Evolutionary conservation across 2,113 vertebrate genomes (phyloP).

Genomic region (Gila orcuttii): DNA sequence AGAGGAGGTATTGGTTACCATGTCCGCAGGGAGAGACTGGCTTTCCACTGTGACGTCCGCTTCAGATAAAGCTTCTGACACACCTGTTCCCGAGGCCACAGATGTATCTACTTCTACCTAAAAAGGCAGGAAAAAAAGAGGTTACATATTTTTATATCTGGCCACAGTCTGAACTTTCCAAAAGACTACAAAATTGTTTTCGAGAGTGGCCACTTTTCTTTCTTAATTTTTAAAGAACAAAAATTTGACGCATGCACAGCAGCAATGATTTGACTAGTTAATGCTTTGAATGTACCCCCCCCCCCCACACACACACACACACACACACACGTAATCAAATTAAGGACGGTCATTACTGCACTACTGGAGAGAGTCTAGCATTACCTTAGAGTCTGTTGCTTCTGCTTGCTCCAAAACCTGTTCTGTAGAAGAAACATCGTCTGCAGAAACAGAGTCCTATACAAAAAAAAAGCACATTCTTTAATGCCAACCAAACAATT

Average conservation of each 20-base stretch:
- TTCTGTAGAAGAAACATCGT: neutral
- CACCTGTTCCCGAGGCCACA: constrained; percentile 55
- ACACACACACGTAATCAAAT: neutral
- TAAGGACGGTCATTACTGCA: neutral
- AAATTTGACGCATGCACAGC: neutral
- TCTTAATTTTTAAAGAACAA: neutral
- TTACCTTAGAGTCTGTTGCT: constrained; percentile 46
- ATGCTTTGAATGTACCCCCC: neutral
- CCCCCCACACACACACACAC: neutral
- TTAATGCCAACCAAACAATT: neutral
- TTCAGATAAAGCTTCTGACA: constrained; percentile 60
- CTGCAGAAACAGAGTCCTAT: constrained; percentile 23
- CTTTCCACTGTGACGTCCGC: constrained; percentile 57
- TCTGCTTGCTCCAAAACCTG: neutral
- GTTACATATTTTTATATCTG: constrained; percentile 20
- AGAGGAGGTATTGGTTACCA: constrained; percentile 72
- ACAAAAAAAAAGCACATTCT: constrained; percentile 1
- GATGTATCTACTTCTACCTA: constrained; percentile 62
- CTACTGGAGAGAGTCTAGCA: neutral
- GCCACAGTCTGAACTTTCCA: neutral
- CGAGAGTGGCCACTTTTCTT: neutral
- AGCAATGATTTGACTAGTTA: neutral
- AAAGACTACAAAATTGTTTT: neutral
- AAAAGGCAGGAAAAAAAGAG: constrained; percentile 62
- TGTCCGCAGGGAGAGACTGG: constrained; percentile 63